Evolutionary conservation across 2,888 invertebrate genomes (phyloP), one percentile per base, ranked within the genome.

Genomic region (Caenorhabditis sp.): DNA sequence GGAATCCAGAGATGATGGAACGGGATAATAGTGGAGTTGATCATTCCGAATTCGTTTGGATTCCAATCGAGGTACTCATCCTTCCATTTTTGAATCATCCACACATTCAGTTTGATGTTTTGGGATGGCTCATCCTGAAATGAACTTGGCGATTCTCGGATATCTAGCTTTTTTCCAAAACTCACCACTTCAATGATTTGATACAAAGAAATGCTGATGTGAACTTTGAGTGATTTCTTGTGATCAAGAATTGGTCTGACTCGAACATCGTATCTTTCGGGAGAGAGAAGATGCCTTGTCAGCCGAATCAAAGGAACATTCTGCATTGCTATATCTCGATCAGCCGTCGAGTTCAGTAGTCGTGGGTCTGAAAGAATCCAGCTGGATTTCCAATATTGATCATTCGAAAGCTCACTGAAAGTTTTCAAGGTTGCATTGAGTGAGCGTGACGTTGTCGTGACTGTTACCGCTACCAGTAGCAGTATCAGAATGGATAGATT

Each of bases 41-140:
- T 91, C 73, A 86, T 85, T 26, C 85, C 86, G 54, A 77, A 88
- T 49, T 89, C 86, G 19, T 68, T 51, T 4, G 88, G 88, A 70
- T 89, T 80, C 91, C 91, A 91, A 59, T 88, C 85, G 2, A 91
- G 75, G 58, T 89, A 89, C 76, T 91, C 91, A 74, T 91, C 91
- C 19, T 82, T 86, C 91, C 91, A 91, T 73, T 90, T 90, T 68
- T 93, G 93, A 80, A 93, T 93, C 82, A 93, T 90, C 93, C 93
- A 93, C 73, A 93, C 92, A 86, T 93, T 93, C 70, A 93, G 92
- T 68, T 93, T 93, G 51, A 93, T 91, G 75, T 93, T 93, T 84
- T 93, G 93, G 54, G 93, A 93, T 72, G 93, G 93, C 85, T 93
- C 93, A 87, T 93, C 93, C 84, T 84, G 66, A n/a, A 72, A 47